Percentiles rank a stretch among this genome's conserved stretches.
These are phyloP conservation scores for Zenarchopterus dispar DNA, from an alignment of 2,797 vertebrate species.

Conservation along the genomic window DNA sequence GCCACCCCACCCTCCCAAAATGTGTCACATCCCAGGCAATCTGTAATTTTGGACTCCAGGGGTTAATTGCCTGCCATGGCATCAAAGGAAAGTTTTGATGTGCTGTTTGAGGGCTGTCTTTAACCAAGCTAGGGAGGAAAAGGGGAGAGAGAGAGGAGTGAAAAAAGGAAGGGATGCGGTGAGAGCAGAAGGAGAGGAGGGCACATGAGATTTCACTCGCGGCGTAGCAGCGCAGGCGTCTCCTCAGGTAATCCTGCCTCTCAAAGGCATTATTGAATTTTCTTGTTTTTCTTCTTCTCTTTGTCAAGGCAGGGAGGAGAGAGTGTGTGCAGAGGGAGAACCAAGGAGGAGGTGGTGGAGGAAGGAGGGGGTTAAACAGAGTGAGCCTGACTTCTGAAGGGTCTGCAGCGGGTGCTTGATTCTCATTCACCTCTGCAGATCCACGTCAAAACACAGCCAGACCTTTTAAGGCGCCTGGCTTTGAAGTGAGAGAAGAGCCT, in stretches of 20 bases:
- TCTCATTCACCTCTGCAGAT: constrained; percentile 87
- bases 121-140: constrained; percentile 80
- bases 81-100: constrained; percentile 88
- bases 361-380: constrained; percentile 77
- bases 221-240: constrained; percentile 76
- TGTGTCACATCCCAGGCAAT: constrained; percentile 81
- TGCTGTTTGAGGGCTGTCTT: constrained; percentile 87
- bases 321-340: constrained; percentile 72
- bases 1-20: constrained; percentile 74
- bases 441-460: constrained; percentile 86
- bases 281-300: constrained; percentile 87
- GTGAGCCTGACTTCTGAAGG: constrained; percentile 82
- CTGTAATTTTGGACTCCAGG: constrained; percentile 81
- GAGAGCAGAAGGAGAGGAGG: constrained; percentile 77
- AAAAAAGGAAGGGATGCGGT: constrained; percentile 74
- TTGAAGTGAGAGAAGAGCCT: constrained; percentile 88
- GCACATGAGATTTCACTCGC: constrained; percentile 86
- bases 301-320: constrained; percentile 77
- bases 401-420: constrained; percentile 84
- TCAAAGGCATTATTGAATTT: constrained; percentile 89
- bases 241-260: constrained; percentile 88
- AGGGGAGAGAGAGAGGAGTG: constrained; percentile 55
- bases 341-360: constrained; percentile 42
- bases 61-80: constrained; percentile 85
- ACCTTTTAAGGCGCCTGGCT: constrained; percentile 86